phyloP scores from a whole-genome alignment of 2,888 invertebrate species.

The Aspidiotus destructor region DNA sequence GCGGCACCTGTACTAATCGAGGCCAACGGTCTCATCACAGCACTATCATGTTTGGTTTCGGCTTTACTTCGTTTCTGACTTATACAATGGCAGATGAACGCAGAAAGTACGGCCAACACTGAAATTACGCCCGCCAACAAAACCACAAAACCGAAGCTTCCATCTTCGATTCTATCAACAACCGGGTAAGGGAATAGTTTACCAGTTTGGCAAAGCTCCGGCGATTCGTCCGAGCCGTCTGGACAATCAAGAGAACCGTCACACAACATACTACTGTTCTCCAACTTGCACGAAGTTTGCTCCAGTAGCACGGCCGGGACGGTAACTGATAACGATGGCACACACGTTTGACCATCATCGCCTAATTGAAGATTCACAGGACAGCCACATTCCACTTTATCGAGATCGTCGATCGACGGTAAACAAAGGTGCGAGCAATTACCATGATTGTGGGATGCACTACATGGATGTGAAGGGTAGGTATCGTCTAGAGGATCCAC shows the following conservation, averaged over 20 bases:
- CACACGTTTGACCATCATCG: constrained; percentile 48
- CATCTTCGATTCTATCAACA: too few relatives aligned
- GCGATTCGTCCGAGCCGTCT: constrained; percentile 69
- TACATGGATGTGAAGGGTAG: constrained; percentile 52
- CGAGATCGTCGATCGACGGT: constrained; percentile 52
- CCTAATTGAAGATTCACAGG: constrained; percentile 55
- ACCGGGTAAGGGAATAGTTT: too few relatives aligned
- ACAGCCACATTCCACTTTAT: constrained; percentile 68
- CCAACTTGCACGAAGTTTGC: too few relatives aligned
- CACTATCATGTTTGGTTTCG: constrained; percentile 12
- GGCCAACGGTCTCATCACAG: constrained; percentile 12
- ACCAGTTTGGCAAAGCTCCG: constrained; percentile 36
- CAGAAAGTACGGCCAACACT: too few relatives aligned
- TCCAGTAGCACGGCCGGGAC: too few relatives aligned
- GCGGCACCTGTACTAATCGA: neutral
- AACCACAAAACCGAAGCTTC: too few relatives aligned
- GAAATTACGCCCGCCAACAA: too few relatives aligned
- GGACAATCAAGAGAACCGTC: constrained; percentile 69
- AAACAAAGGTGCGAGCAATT: constrained; percentile 64
- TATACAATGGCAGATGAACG: too few relatives aligned
- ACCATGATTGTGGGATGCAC: constrained; percentile 47
- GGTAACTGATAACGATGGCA: too few relatives aligned
- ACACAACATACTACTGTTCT: constrained; percentile 50
- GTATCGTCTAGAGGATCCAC: constrained; percentile 41
- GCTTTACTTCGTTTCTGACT: too few relatives aligned